Evolutionary conservation across 2,797 vertebrate species (phyloP).

Genomic region (Hippoglossus hippoglossus): DNA sequence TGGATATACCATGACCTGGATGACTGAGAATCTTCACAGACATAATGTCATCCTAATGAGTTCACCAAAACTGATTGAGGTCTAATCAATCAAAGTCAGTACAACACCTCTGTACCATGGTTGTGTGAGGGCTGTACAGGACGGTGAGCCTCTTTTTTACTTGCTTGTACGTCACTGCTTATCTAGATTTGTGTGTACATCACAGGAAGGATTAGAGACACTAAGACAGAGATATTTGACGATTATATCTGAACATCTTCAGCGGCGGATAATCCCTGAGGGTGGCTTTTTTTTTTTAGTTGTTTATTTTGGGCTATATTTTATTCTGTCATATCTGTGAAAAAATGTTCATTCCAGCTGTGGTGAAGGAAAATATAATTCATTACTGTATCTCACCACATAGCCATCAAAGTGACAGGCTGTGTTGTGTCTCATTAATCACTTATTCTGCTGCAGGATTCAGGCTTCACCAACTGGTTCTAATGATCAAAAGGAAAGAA

Average conservation of each 20-base stretch:
- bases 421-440: slow-evolving; percentile 53
- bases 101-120: background rate
- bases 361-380: slow-evolving; percentile 30
- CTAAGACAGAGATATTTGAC: slow-evolving; percentile 14
- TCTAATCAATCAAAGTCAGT: background rate
- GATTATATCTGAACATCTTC: slow-evolving; percentile 16
- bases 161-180: background rate
- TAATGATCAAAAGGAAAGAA: slow-evolving; percentile 2
- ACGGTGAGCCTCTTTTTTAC: background rate
- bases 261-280: background rate
- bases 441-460: slow-evolving; percentile 43
- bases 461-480: background rate
- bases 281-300: background rate
- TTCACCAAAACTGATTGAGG: background rate
- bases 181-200: slow-evolving; percentile 9
- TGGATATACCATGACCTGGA: too few species aligned
- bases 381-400: slow-evolving; percentile 43
- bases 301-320: slow-evolving; percentile 16
- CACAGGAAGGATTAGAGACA: slow-evolving; percentile 6
- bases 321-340: slow-evolving; percentile 24
- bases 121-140: background rate
- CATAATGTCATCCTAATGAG: background rate
- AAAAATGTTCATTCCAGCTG: slow-evolving; percentile 45
- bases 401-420: slow-evolving; percentile 41
- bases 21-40: too few species aligned